Evolutionary conservation across 2,113 vertebrate genomes (phyloP), one percentile per base, ranked within the genome.

Genomic region (Gasterosteus nipponicus): DNA sequence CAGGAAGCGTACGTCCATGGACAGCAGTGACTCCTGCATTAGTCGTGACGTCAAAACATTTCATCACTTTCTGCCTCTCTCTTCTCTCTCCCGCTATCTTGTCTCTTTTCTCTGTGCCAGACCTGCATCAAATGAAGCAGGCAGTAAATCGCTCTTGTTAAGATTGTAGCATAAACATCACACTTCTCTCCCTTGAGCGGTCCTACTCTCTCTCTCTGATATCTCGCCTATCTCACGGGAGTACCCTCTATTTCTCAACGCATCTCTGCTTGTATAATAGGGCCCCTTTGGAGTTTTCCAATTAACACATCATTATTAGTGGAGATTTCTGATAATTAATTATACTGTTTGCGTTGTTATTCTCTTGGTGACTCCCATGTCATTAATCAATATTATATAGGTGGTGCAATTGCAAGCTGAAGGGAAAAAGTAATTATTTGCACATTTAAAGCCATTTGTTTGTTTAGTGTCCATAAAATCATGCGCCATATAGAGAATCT

Each of bases 21-120:
- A 78, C 51, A 62, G 78, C 72, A 57, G 49, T 38, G 72, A 57
- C 59, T 69, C 63, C 80, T 88, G 86, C 83, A 90, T 93, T 90
- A 91, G 83, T 89, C 81, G 87, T 67, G 58, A 75, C 35, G 39
- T 64, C 68, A 65, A 86, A 83, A 86, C 82, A 33, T 72, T 86
- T 83, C 76, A 83, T 83, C 78, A 84, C 84, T 67, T 44, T 26
- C 49, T 76, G 72, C 59, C 80, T 77, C 46, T 16, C 61, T 51
- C 61, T 39, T 80, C 59, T 35, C 38, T 70, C 73, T 75, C 57
- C 39, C 65, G 35, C 44, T 42, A 64, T 64, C 51, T 77, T 78
- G 42, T 56, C 35, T 71, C 41, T 47, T 78, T 60, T 76, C 26
- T 75, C 69, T 39, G 56, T 22, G 46, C 47, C n/a, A 35, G 39